phyloP scores from a whole-genome alignment of 2,797 vertebrate genomes.

The Pangasius mekongensis region DNA sequence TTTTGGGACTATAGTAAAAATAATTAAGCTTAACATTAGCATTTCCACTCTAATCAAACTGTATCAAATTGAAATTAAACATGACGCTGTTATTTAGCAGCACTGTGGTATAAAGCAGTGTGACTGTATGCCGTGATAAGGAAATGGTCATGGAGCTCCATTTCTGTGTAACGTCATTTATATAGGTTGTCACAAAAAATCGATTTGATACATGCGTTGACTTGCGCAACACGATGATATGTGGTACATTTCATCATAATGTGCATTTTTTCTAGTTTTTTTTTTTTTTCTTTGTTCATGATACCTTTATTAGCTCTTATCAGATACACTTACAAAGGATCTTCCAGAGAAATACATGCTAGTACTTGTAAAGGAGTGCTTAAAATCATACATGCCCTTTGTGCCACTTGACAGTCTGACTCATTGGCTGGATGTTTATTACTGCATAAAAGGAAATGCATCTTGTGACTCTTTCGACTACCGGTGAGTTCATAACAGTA shows the following conservation, averaged over 20 bases:
- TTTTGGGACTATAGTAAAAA: not conserved
- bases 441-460: not conserved
- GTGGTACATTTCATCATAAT: too few relatives aligned
- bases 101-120: not conserved
- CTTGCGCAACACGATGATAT: not conserved
- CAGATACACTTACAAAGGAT: not conserved
- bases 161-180: not conserved
- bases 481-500: not conserved
- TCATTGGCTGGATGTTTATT: not conserved
- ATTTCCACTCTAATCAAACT: not conserved
- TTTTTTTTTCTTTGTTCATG: not conserved
- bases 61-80: not conserved
- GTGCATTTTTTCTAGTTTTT: not conserved
- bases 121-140: not conserved
- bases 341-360: not conserved
- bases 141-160: not conserved
- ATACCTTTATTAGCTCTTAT: not conserved
- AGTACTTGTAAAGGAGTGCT: not conserved
- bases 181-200: not conserved
- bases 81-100: not conserved
- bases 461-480: not conserved
- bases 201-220: not conserved
- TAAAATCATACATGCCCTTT: not conserved
- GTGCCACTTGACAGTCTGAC: not conserved
- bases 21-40: not conserved